These are phyloP conservation scores for Melanchra persicariae DNA, from an alignment of 2,888 invertebrate species.

Conservation along the genomic window DNA sequence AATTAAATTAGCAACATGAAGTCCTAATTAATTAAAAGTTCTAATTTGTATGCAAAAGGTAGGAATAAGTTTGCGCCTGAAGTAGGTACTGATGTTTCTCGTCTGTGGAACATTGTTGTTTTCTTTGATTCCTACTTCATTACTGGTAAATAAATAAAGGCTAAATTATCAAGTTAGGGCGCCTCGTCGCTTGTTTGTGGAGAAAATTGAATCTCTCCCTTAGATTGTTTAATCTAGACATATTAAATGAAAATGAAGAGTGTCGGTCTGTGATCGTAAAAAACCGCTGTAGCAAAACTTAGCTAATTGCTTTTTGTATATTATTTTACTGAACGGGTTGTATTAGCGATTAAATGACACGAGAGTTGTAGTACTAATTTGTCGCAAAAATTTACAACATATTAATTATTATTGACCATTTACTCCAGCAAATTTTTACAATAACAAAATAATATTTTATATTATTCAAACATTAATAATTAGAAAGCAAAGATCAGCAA, in stretches of 20 bases:
- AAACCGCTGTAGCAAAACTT: slow-evolving; percentile 6
- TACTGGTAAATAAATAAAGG: slow-evolving; percentile 70
- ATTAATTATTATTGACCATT: neutral
- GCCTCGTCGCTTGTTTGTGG: slow-evolving; percentile 74
- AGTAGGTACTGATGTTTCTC: slow-evolving; percentile 46
- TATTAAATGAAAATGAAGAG: slow-evolving; percentile 50
- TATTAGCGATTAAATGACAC: neutral
- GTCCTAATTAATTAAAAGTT: slow-evolving; percentile 73
- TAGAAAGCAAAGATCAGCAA: too few relatives aligned
- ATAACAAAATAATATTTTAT: too few relatives aligned
- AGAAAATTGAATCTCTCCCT: slow-evolving; percentile 80
- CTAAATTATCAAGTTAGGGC: slow-evolving; percentile 72
- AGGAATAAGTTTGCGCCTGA: slow-evolving; percentile 54
- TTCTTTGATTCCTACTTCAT: slow-evolving; percentile 56
- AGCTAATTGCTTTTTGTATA: neutral
- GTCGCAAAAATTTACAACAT: neutral
- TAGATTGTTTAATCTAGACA: slow-evolving; percentile 79
- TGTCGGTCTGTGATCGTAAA: neutral
- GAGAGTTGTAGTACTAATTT: neutral
- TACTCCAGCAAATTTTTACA: too few relatives aligned
- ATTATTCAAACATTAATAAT: too few relatives aligned
- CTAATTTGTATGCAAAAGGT: slow-evolving; percentile 69
- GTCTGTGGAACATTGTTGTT: slow-evolving; percentile 41
- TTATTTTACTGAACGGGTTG: neutral
- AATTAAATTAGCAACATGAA: slow-evolving; percentile 70